A percentile compares a stretch with the other conserved stretches of the same genome.
Evolutionary conservation across 2,888 invertebrate genomes (phyloP).

Genomic region (Aspidapion aeneum): DNA sequence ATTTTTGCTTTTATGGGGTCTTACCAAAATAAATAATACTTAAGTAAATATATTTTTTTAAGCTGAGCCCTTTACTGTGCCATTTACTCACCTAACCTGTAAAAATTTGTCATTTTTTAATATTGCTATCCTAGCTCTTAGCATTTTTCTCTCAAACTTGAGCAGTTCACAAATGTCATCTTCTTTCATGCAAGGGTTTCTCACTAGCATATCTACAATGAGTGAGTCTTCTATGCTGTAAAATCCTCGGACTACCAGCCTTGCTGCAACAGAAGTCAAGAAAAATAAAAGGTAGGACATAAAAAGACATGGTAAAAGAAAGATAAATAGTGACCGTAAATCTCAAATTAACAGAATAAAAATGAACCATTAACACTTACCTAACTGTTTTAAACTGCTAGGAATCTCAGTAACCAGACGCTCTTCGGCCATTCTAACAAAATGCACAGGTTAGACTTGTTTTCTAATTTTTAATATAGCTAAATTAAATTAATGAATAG

Average conservation of each 20-base stretch:
- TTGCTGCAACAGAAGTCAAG: too few species aligned
- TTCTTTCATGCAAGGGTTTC: constrained; percentile 94
- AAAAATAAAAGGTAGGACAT: too few species aligned
- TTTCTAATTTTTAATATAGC: too few species aligned
- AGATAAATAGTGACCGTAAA: too few species aligned
- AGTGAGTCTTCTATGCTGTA: constrained; percentile 92
- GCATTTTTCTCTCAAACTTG: constrained; percentile 91
- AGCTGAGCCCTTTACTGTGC: too few species aligned
- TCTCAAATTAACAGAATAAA: too few species aligned
- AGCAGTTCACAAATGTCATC: constrained; percentile 87
- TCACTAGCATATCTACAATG: constrained; percentile 91
- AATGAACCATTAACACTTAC: too few species aligned
- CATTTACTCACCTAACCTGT: constrained; percentile 64
- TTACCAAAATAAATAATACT: too few species aligned
- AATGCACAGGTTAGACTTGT: not conserved
- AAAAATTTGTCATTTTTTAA: constrained; percentile 92
- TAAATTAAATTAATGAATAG: too few species aligned
- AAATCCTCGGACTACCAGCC: constrained; percentile 89
- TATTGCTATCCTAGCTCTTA: constrained; percentile 81
- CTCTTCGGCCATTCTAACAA: constrained; percentile 60
- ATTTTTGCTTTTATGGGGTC: too few species aligned
- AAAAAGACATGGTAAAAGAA: too few species aligned
- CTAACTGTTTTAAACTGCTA: constrained; percentile 87
- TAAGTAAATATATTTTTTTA: too few species aligned
- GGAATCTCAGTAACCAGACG: constrained; percentile 88